Base-by-base conservation (phyloP, 1,140 invertebrate genomes). In the Lepidurus apus region DNA sequence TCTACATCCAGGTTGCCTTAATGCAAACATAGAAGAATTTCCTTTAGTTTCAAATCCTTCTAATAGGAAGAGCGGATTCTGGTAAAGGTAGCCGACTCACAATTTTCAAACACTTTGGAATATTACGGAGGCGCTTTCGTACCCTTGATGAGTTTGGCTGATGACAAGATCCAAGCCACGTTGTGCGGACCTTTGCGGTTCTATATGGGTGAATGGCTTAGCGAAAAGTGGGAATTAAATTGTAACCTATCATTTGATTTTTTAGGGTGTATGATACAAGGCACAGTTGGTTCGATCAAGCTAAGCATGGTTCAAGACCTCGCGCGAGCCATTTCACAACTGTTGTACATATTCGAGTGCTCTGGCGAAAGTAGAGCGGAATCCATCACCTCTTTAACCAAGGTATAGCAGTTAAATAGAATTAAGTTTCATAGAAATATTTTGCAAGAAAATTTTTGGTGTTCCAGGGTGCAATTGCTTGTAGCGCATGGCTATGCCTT, bases 381-480 rank as follows among this genome's bases (percentile, higher is more conserved):
- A 65, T 65, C 53, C 1, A 3, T 65, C 21, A 65, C 53, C 13
- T 65, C 53, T 9, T 65, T 65, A 7, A 65, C 21, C 8, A 65
- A 65, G 21, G 53, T 13, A 65, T 65, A 34, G 2, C 2, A 34
- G 0, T 34, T 34, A 34, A 34, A 34, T 4, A 34, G 34, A 34
- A 34, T 1, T 34, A 34, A 34, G 34, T 34, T 34, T 34, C 34
- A 34, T 34, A 2, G 34, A 34, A 34, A 3, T 34, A 34, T 34
- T 34, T 34, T 34, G 0, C 34, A 34, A 34, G 0, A 34, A 34
- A 34, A 34, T 34, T 4, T 34, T 34, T 4, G 34, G 83, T 84
- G 82, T 83, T 75, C 34, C 74, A 43, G 1, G 74, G 74, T 1
- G 74, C 76, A 7, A 77, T 65, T 1, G 65, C 76, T 21, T 77